A percentile compares a stretch with the other conserved stretches of the same genome.
These are phyloP conservation scores for Parauchenoglanis ngamensis DNA, from an alignment of 2,797 vertebrate genomes.

Conservation along the genomic window DNA sequence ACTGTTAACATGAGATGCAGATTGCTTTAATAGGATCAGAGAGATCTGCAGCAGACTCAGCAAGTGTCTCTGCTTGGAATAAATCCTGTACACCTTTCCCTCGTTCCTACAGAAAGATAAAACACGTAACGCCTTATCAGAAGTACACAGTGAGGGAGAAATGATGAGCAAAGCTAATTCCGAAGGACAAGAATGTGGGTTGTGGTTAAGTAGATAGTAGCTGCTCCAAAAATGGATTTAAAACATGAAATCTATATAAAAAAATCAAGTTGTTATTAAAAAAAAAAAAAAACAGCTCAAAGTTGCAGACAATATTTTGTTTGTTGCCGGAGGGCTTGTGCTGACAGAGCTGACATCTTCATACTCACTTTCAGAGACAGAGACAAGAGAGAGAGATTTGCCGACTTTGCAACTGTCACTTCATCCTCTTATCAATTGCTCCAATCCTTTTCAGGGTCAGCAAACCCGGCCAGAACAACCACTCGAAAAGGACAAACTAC, in stretches of 20 bases:
- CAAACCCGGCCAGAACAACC: slow-evolving; percentile 61
- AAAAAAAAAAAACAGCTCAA: background rate
- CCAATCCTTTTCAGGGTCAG: slow-evolving; percentile 82
- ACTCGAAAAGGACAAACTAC: background rate
- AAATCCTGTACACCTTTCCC: slow-evolving; percentile 25
- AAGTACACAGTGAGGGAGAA: background rate
- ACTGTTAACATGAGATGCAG: background rate
- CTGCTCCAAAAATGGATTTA: background rate
- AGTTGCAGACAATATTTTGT: background rate
- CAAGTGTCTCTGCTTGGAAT: slow-evolving; percentile 44
- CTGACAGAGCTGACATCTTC: background rate
- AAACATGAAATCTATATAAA: background rate
- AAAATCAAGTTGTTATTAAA: background rate
- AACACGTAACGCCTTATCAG: background rate
- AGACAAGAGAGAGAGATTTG: slow-evolving; percentile 62
- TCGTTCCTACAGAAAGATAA: slow-evolving; percentile 2
- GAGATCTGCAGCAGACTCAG: slow-evolving; percentile 75
- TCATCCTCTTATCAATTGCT: slow-evolving; percentile 80
- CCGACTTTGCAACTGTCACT: slow-evolving; percentile 71
- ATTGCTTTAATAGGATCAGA: slow-evolving; percentile 78
- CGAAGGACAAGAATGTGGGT: too few species aligned
- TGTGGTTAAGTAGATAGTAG: background rate
- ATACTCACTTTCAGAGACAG: background rate
- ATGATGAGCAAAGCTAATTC: background rate
- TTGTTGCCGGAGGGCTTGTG: background rate